Conservation (phyloP, 2,113 vertebrate species). For the Centropus unirufus region DNA sequence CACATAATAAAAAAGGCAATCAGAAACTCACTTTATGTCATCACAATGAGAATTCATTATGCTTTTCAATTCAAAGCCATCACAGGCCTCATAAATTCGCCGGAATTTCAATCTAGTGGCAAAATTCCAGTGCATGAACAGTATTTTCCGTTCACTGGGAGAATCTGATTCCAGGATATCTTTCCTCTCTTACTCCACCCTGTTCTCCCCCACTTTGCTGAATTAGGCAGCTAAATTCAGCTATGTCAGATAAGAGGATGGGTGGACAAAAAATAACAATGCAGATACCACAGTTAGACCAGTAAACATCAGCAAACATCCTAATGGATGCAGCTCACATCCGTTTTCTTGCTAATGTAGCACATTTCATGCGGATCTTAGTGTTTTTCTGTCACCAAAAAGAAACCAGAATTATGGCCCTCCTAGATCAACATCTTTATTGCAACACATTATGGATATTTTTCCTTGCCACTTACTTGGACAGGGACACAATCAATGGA, state of each 20-base stretch:
- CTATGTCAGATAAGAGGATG: background rate
- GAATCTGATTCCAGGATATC: background rate
- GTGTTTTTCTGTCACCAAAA: background rate
- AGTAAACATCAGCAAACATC: background rate
- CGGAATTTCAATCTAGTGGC: background rate
- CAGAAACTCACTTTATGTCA: conserved; percentile 33
- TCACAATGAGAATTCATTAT: conserved; percentile 17
- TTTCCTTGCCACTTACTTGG: background rate
- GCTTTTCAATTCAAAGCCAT: conserved; percentile 21
- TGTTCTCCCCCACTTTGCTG: background rate
- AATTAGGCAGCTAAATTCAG: conserved; percentile 19
- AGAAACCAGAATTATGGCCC: background rate
- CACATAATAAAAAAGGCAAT: conserved; percentile 38
- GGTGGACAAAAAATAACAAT: background rate
- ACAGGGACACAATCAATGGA: background rate
- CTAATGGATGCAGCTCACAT: background rate
- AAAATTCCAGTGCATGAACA: background rate
- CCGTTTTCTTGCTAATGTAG: background rate
- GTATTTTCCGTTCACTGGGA: background rate
- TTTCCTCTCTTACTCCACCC: background rate
- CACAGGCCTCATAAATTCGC: conserved; percentile 18
- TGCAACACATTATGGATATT: background rate
- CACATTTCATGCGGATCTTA: background rate
- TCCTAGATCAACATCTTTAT: background rate
- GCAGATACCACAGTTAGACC: background rate